A percentile compares a stretch with the other conserved stretches of the same genome.
Evolutionary conservation across 1,140 invertebrate genomes (phyloP).

Genomic region (Drosophila kurseongensis): DNA sequence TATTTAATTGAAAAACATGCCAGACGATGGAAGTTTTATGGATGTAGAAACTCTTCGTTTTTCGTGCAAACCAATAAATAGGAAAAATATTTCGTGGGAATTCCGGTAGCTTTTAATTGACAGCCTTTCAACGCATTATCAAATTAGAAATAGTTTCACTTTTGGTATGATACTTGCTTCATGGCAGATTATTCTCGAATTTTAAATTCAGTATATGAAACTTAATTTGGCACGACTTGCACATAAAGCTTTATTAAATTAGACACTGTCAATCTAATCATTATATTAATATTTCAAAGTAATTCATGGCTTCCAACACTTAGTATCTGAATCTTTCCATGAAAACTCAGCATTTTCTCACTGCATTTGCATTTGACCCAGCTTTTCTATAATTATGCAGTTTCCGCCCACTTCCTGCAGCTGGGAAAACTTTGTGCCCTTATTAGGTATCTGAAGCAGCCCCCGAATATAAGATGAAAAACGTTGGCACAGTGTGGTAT

Average conservation of each 20-base stretch:
- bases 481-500: slow-evolving; percentile 44
- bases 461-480: slow-evolving; percentile 33
- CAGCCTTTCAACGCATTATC: background rate
- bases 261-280: slow-evolving; percentile 17
- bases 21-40: slow-evolving; percentile 27
- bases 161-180: background rate
- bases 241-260: background rate
- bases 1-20: slow-evolving; percentile 60
- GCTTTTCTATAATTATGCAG: slow-evolving; percentile 62
- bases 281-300: slow-evolving; percentile 37
- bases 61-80: slow-evolving; percentile 20
- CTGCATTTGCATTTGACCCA: slow-evolving; percentile 60
- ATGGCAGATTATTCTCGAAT: too few relatives aligned
- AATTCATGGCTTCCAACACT: slow-evolving; percentile 26
- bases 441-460: slow-evolving; percentile 28
- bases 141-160: background rate
- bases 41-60: slow-evolving; percentile 4
- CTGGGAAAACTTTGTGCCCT: slow-evolving; percentile 50
- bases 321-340: background rate
- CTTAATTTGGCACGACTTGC: background rate
- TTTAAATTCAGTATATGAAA: too few relatives aligned
- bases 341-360: slow-evolving; percentile 12
- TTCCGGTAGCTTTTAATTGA: slow-evolving; percentile 5
- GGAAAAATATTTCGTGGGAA: slow-evolving; percentile 4
- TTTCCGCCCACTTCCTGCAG: slow-evolving; percentile 1